Base-by-base conservation (phyloP, 2,797 vertebrate genomes). In the Esox lucius region DNA sequence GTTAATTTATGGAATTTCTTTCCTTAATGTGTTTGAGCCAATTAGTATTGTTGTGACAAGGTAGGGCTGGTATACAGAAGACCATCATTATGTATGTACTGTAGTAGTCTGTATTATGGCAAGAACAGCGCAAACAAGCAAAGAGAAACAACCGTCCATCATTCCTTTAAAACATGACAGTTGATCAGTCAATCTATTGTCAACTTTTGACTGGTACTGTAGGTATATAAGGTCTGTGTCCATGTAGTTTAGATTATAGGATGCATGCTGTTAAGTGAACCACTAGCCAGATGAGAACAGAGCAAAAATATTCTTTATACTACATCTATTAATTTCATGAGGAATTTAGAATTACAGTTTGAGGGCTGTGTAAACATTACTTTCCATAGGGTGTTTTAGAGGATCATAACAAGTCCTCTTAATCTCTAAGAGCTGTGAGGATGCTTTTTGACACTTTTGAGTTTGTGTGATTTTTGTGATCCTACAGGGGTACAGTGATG, bases 401-500 rank as follows among this genome's bases (percentile, higher is more conserved):
- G 24, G 56, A 59, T 9, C 48, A 35, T 26, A 31, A 56, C 49
- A 26, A 24, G n/a, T 13, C 17, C 42, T 28, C 22, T n/a, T 19
- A 33, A 46, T 8, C 16, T 59, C 31, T 31, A 19, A n/a, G 13
- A 28, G 24, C 69, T 15, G n/a, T 53, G 24, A n/a, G 48, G 48
- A 53, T 17, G 49, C 5, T 56, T 33, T 56, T 33, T 19, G 17
- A 46, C 42, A 46, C 46, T 65, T 64, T 7, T 33, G n/a, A 64
- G 4, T 19, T 4, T 51, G 4, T 68, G 31, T 35, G n/a, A 12
- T 53, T 49, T 67, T 12, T 61, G 35, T 15, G 49, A 46, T 77
- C 39, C 77, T 75, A 33, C 74, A 85, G 80, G 77, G 56, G 73
- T 78, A 49, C 39, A 69, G 69, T 70, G 73, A 90, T 89, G 86